Evolutionary conservation across 2,113 vertebrate genomes (phyloP), one percentile per base, ranked within the genome.

Genomic region (Callospermophilus lateralis): DNA sequence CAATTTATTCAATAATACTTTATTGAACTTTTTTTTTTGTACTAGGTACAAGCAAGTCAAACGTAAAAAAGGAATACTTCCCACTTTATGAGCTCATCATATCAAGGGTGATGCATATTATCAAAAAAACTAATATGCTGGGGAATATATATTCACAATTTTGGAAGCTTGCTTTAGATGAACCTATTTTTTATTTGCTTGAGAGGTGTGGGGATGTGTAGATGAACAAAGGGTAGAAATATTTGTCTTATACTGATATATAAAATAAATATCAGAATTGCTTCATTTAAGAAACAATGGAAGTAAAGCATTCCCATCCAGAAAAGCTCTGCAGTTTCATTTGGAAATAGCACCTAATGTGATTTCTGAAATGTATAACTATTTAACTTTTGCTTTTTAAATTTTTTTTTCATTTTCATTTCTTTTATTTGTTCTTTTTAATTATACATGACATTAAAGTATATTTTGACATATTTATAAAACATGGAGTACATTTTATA

Each of bases 301-400:
- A 84, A 51, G 1, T 63, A 85, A 45, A 77, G 26, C 19, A 42
- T 89, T 92, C 8, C 76, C 79, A 78, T 92, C 13, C 87, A 83
- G 39, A 90, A 92, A 83, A 67, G 37, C 30, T 42, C 37, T 39
- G 13, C 22, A 74, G 55, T 94, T 96, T 95, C 58, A 89, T 68
- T 74, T 74, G 26, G 39, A 96, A 94, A 89, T 73, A 83, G 7
- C 8, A 67, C 37, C 30, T 73, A 94, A 45, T 74, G 13, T 85
- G 89, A 72, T 85, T 55, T 95, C 53, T 74, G 55, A 74, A 79
- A 78, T 45, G 19, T n/a, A 13, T 93, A 79, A 32, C 26, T 42
- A 89, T 9, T 83, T 79, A 79, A 6, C 34, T 53, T 86, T 89
- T 74, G 39, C 3, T 94, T 93, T 94, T 95, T 65, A 94, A 45